Evolutionary conservation across 2,888 invertebrate species (phyloP), one percentile per base, ranked within the genome.

Genomic region (Rapana venosa): DNA sequence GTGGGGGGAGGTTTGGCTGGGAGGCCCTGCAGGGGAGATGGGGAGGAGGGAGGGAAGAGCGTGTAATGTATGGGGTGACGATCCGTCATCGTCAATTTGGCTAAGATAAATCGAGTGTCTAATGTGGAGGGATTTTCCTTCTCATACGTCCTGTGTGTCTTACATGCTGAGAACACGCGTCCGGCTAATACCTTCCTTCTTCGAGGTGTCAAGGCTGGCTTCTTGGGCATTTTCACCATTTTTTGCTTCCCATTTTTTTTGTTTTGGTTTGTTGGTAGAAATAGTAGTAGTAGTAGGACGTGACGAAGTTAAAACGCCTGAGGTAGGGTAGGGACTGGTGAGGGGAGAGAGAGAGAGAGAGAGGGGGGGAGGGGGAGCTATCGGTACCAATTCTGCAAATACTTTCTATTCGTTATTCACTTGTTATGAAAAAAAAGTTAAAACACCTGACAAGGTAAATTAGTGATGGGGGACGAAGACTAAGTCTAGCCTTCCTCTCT

Each of bases 1-100:
- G 26, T 61, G 61, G 17, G 17, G 61, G 17, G 61, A 61, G 66
- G 66, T 66, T 20, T 58, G 17, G 84, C 84, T 84, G 30, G 26
- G 58, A 84, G 99, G 97, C 99, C 99, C 94, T 99, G 97, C 85
- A 99, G 97, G 79, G 79, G 32, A 32, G 36, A 70, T n/a, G 22
- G 26, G 74, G 2, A 11, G 74, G 74, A 74, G 11, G 22, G 74
- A 5, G n/a, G 74, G 2, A n/a, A 93, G 98, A 97, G 92, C 99
- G 97, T 56, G 99, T 87, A 35, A 87, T 74, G 70, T 47, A 87
- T 87, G 74, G 30, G 26, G n/a, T 22, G 36, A 47, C 13, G 13
- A 87, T 87, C 87, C 61, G 66, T 87, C 87, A 87, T 74, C 70
- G 87, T 87, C 87, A 87, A 87, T 47, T 74, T 70, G 61, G 36